phyloP scores from a whole-genome alignment of 2,888 invertebrate species.

The Salticus scenicus region DNA sequence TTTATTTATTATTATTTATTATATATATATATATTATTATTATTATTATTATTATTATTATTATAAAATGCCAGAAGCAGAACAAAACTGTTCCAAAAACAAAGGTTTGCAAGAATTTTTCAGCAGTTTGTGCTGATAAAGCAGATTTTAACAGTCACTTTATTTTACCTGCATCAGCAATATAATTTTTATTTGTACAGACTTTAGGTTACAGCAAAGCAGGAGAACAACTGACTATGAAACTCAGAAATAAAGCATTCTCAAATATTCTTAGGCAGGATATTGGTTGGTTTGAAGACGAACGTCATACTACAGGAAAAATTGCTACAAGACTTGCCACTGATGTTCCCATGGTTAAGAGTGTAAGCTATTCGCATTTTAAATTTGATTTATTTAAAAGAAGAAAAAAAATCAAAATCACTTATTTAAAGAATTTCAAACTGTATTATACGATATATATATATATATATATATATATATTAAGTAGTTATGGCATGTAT shows the following conservation, averaged over 20 bases:
- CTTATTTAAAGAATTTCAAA: not conserved
- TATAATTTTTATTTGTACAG: conserved; percentile 41
- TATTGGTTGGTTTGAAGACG: conserved; percentile 77
- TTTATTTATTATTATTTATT: no score
- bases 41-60: no score
- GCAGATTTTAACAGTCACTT: no score
- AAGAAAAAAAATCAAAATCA: not conserved
- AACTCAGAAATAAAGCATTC: conserved; percentile 76
- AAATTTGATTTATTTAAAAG: not conserved
- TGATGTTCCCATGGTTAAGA: conserved; percentile 77
- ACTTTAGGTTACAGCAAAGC: conserved; percentile 70
- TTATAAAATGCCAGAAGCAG: no score
- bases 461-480: no score
- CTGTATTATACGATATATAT: no score
- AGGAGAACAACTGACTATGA: conserved; percentile 74
- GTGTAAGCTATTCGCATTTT: conserved; percentile 72
- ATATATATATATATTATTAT: no score
- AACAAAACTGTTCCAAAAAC: no score
- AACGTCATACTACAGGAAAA: conserved; percentile 75
- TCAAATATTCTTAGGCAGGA: conserved; percentile 76
- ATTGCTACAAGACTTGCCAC: conserved; percentile 76
- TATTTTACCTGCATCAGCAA: no score
- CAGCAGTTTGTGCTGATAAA: no score
- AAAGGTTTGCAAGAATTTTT: no score
- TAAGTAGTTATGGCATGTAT: no score